These are phyloP conservation scores for Pachliopta kotzebuea DNA, from an alignment of 2,888 invertebrate genomes.

Conservation along the genomic window DNA sequence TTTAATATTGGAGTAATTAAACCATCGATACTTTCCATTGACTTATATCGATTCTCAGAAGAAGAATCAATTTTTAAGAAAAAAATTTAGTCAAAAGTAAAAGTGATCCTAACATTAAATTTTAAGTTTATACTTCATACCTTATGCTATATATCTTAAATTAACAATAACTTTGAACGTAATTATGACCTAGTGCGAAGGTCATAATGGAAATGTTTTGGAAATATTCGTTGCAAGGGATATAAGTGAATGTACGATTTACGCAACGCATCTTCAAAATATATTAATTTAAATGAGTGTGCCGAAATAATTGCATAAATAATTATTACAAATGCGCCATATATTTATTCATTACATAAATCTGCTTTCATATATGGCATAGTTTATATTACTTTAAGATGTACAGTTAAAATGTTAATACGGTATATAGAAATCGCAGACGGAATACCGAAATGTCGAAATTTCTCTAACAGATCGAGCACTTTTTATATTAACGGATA, in stretches of 20 bases:
- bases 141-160: too few relatives aligned
- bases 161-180: background rate
- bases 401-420: background rate
- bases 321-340: constrained; percentile 12
- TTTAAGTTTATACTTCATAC: too few relatives aligned
- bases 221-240: constrained; percentile 17
- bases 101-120: too few relatives aligned
- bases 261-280: constrained; percentile 24
- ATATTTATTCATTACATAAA: constrained; percentile 11
- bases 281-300: constrained; percentile 5
- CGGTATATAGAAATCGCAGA: background rate
- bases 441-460: background rate
- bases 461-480: background rate
- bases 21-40: background rate
- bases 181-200: background rate
- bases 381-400: background rate
- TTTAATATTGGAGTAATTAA: background rate
- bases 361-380: constrained; percentile 2
- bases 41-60: too few relatives aligned
- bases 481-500: background rate
- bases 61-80: too few relatives aligned
- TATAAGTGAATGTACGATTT: constrained; percentile 24
- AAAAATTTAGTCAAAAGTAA: too few relatives aligned
- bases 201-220: background rate
- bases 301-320: constrained; percentile 23